Evolutionary conservation across 1,140 invertebrate species (phyloP), one percentile per base, ranked within the genome.

Genomic region (Pachypsylla venusta): DNA sequence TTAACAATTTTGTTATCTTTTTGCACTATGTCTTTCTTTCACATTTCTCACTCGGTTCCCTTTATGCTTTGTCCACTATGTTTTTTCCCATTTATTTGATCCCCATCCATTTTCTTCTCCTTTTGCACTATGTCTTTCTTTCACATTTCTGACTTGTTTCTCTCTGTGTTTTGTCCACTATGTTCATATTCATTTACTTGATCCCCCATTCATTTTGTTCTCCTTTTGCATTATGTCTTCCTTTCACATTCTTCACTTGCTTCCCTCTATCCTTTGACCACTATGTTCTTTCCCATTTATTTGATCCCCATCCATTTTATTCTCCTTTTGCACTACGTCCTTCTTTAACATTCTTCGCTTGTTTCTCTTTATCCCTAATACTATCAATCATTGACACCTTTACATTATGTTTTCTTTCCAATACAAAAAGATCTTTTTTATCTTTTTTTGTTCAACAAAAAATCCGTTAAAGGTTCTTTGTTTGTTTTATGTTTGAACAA

Each of bases 101-200:
- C 20, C 28, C 28, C 30, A 7, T 22, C 28, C 3, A 39, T 26
- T 57, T 19, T 57, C 56, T 57, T 24, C 28, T n/a, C 28, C 56
- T 57, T 7, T 57, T 24, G 5, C 2, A 39, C 26, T 57, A 3
- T 39, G 22, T 57, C 22, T 57, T 24, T 28, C 26, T 59, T 22
- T 25, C 22, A 25, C 13, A 27, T 22, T 27, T 53, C 19, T 20
- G 22, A 14, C 48, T 19, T 59, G n/a, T 59, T 16, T 30, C 25
- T 59, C 42, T 19, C 24, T 30, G 19, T 54, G 40, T 28, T 55
- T 40, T 14, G 10, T 39, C 26, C 27, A 56, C 58, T 25, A 16
- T 28, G 14, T 14, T 3, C 4, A 25, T 25, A 5, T 40, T 60
- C 27, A 39, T 40, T 19, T 24, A 19, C 57, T 59, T 22, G 10